Evolutionary conservation across 2,113 vertebrate genomes (phyloP), one percentile per base, ranked within the genome.

Genomic region (Nymphicus hollandicus): DNA sequence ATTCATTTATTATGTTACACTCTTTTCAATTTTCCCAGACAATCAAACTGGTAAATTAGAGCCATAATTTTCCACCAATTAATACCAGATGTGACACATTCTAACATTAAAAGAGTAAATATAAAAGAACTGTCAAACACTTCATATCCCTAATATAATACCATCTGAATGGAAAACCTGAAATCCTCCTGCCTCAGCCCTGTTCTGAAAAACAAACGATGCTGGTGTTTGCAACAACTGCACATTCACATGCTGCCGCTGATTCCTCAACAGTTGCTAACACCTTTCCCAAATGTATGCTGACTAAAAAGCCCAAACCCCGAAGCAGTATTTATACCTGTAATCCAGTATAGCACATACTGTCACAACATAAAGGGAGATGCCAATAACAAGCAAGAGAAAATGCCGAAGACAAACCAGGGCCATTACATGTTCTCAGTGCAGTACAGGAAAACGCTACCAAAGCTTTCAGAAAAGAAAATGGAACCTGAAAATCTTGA

Each of bases 31-130:
- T 88, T 91, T 95, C 88, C 87, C 15, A 94, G 95, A 95, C 94
- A 91, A 97, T 91, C 95, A 96, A 93, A 97, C 81, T 93, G 79
- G 80, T 84, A 96, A 97, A 95, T 97, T 88, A 97, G 85, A 94
- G 81, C 90, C 81, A 91, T 95, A 91, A 96, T 97, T 96, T 97
- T 91, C 84, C 73, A 86, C 76, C 80, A 95, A 90, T 95, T 96
- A 96, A 97, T 97, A 95, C 95, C 50, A 92, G 94, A 90, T 95
- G 96, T 90, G 95, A 97, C 95, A 96, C 71, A 96, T 93, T 97
- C 88, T 98, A 97, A 97, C 97, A 93, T 94, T 95, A 92, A 89
- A 97, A 95, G 93, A 97, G 81, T 93, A 96, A 92, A 91, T 87
- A 74, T 64, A 96, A 94, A 96, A 93, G 94, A 97, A 95, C 92